phyloP scores from a whole-genome alignment of 2,888 invertebrate genomes.

The Philopedon plagiatum region DNA sequence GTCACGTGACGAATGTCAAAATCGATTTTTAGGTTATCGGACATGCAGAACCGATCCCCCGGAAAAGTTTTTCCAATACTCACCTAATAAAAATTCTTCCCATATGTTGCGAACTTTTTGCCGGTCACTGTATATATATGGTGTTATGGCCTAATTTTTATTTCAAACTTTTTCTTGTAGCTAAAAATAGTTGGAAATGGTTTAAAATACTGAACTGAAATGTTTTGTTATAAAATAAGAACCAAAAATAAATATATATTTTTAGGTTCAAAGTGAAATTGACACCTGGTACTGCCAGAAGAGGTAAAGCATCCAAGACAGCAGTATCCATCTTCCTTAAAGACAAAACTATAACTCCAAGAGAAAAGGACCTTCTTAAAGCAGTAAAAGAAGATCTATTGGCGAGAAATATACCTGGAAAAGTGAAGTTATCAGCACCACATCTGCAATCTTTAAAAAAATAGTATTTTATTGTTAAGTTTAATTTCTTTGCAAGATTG shows the following conservation, averaged over 20 bases:
- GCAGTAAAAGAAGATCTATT: slow-evolving; percentile 93
- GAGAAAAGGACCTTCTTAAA: slow-evolving; percentile 93
- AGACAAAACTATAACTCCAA: slow-evolving; percentile 79
- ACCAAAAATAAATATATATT: background rate
- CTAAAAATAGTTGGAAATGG: no score
- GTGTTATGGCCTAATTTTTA: no score
- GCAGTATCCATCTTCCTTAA: slow-evolving; percentile 91
- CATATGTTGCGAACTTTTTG: no score
- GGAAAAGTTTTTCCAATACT: no score
- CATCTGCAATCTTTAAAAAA: slow-evolving; percentile 81
- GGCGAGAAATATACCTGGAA: slow-evolving; percentile 96
- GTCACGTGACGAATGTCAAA: no score
- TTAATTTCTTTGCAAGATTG: slow-evolving; percentile 13
- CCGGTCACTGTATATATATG: no score
- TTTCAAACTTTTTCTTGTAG: no score
- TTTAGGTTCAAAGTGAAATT: slow-evolving; percentile 93
- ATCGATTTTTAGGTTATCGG: no score
- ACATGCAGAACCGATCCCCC: no score
- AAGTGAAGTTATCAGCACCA: slow-evolving; percentile 94
- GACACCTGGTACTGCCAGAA: slow-evolving; percentile 93
- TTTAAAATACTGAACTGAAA: no score
- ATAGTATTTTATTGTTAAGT: slow-evolving; percentile 58
- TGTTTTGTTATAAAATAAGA: no score
- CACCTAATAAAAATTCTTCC: no score
- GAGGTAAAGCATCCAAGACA: slow-evolving; percentile 95